Percentiles rank a stretch among this genome's conserved stretches.
Conservation (phyloP, 2,888 invertebrate species). For the Oligia latruncula region DNA sequence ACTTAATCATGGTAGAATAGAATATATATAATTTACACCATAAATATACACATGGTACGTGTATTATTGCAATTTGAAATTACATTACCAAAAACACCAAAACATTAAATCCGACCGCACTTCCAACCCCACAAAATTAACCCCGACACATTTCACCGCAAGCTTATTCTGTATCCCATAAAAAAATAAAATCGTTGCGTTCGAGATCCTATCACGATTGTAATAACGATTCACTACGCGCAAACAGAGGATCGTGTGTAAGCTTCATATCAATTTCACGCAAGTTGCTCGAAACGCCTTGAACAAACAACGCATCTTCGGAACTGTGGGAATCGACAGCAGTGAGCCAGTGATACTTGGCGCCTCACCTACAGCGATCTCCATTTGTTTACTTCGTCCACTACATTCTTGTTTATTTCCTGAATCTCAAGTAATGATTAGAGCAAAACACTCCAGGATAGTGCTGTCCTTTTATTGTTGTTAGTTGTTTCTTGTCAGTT, state of each 20-base stretch:
- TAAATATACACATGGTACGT: not conserved
- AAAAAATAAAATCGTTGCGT: slow-evolving; percentile 61
- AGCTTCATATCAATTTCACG: slow-evolving; percentile 85
- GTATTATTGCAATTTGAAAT: slow-evolving; percentile 31
- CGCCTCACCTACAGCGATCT: slow-evolving; percentile 53
- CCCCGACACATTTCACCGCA: slow-evolving; percentile 42
- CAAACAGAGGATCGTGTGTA: slow-evolving; percentile 78
- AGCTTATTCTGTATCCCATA: slow-evolving; percentile 44
- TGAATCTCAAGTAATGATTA: slow-evolving; percentile 63
- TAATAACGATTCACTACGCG: slow-evolving; percentile 77
- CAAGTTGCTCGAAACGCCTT: slow-evolving; percentile 76
- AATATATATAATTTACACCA: too few species aligned
- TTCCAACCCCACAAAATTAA: slow-evolving; percentile 47
- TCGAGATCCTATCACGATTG: slow-evolving; percentile 70
- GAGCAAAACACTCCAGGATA: slow-evolving; percentile 51
- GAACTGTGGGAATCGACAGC: slow-evolving; percentile 71
- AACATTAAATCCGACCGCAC: slow-evolving; percentile 40
- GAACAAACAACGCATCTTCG: slow-evolving; percentile 60
- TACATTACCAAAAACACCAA: slow-evolving; percentile 28
- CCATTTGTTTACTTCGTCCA: slow-evolving; percentile 63
- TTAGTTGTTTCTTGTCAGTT: slow-evolving; percentile 37
- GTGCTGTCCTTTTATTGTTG: slow-evolving; percentile 42
- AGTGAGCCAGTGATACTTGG: slow-evolving; percentile 59
- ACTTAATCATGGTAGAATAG: too few species aligned
- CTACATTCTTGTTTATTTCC: slow-evolving; percentile 63